Evolutionary conservation across 2,113 vertebrate genomes (phyloP).

Genomic region (Solenodon paradoxus): DNA sequence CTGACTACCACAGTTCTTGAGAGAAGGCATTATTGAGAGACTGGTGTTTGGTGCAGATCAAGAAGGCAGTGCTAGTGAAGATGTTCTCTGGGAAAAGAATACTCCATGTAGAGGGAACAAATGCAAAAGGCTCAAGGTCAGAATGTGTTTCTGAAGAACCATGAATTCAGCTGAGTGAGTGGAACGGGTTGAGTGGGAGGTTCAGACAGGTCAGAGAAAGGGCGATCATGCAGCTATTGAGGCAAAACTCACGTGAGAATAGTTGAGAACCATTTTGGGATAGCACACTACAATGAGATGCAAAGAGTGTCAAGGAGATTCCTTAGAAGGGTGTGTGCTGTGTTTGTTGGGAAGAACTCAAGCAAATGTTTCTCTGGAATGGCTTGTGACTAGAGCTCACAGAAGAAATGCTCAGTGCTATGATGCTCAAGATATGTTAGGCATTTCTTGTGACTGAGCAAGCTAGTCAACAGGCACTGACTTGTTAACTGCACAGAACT

Average conservation of each 20-base stretch:
- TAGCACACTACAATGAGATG: too few relatives aligned
- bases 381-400: neutral
- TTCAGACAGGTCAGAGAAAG: neutral
- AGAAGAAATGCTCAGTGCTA: too few relatives aligned
- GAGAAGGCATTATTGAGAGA: neutral
- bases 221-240: rapidly evolving
- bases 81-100: neutral
- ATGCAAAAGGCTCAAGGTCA: neutral
- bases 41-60: neutral
- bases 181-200: neutral
- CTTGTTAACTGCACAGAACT: neutral
- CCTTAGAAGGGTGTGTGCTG: neutral
- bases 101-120: neutral
- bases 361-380: neutral
- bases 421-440: neutral
- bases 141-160: neutral
- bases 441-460: neutral
- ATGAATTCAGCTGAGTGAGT: neutral
- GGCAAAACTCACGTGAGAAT: neutral
- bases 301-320: neutral
- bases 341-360: neutral
- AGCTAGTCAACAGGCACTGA: neutral
- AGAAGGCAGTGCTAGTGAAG: neutral
- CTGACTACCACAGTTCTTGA: neutral
- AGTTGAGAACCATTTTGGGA: neutral